phyloP scores from a whole-genome alignment of 2,113 vertebrate species.

The Abramis brama region DNA sequence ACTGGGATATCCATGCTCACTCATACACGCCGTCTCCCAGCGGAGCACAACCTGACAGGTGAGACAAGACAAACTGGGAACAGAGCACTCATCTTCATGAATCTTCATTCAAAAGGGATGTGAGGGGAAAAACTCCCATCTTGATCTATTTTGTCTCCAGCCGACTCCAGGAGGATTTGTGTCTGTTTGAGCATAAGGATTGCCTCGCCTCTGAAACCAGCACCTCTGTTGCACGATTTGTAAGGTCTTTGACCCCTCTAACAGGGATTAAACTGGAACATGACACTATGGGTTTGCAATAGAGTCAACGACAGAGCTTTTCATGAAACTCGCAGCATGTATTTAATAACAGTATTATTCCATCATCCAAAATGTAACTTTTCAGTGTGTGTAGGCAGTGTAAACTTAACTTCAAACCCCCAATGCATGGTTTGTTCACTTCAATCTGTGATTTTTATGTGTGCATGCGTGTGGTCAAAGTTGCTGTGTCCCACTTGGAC shows the following conservation, averaged over 20 bases:
- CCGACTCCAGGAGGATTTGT: constrained; percentile 21
- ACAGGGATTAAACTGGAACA: constrained; percentile 39
- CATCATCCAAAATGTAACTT: constrained; percentile 34
- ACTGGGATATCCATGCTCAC: constrained; percentile 61
- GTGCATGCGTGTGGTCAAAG: not conserved
- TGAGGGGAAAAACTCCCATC: not conserved
- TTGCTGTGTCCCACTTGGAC: not conserved
- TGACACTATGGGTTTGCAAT: constrained; percentile 37
- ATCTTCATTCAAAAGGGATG: constrained; percentile 62
- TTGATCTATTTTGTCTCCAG: constrained; percentile 48
- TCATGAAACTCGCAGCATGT: constrained; percentile 22
- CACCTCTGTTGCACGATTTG: constrained; percentile 21
- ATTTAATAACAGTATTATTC: constrained; percentile 43
- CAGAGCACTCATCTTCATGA: constrained; percentile 65
- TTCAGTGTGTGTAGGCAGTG: not conserved
- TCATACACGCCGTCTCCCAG: constrained; percentile 52
- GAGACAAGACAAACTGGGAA: constrained; percentile 72
- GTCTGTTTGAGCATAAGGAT: constrained; percentile 19
- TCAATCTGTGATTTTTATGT: not conserved
- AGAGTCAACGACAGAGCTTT: constrained; percentile 16
- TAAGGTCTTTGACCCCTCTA: constrained; percentile 30
- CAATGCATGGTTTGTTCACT: not conserved
- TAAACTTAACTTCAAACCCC: constrained; percentile 35
- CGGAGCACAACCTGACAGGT: constrained; percentile 68
- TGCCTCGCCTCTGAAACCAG: constrained; percentile 15